Percentiles rank a stretch among this genome's conserved stretches.
These are phyloP conservation scores for Ichneumon xanthorius DNA, from an alignment of 2,888 invertebrate genomes.

Conservation along the genomic window DNA sequence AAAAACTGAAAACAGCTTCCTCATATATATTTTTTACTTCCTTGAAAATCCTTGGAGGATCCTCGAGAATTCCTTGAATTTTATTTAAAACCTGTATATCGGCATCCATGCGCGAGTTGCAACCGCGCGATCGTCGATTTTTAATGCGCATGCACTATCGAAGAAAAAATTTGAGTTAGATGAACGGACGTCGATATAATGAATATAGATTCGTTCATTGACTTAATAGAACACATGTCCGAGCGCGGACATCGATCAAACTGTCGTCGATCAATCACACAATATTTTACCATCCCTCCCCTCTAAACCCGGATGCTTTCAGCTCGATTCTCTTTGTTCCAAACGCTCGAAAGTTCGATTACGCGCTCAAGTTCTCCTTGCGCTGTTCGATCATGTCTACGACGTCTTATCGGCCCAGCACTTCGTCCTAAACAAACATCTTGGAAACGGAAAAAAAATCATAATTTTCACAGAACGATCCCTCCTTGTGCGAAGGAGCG, in stretches of 20 bases:
- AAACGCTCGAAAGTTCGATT: slow-evolving; percentile 26
- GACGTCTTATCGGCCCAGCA: slow-evolving; percentile 27
- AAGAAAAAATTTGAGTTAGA: background rate
- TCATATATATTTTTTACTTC: too few species aligned
- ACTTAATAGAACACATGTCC: slow-evolving; percentile 33
- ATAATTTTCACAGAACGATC: background rate
- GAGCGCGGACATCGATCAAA: slow-evolving; percentile 51
- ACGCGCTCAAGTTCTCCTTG: background rate
- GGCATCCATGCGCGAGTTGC: too few species aligned
- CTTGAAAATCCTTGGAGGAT: too few species aligned
- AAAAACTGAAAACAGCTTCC: too few species aligned
- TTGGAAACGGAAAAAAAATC: background rate
- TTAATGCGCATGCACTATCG: too few species aligned
- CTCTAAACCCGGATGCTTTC: slow-evolving; percentile 22
- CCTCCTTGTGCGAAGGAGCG: too few species aligned
- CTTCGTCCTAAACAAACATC: slow-evolving; percentile 45
- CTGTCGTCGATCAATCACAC: slow-evolving; percentile 52
- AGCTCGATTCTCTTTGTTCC: slow-evolving; percentile 52
- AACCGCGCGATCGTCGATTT: too few species aligned
- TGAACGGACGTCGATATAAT: background rate
- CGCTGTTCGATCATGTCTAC: slow-evolving; percentile 43
- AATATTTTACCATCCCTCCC: slow-evolving; percentile 17
- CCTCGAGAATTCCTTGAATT: too few species aligned
- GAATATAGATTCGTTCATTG: slow-evolving; percentile 1
- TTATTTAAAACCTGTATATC: too few species aligned